Conservation (phyloP, 1,140 invertebrate species). For the Caenorhabditis briggsae region DNA sequence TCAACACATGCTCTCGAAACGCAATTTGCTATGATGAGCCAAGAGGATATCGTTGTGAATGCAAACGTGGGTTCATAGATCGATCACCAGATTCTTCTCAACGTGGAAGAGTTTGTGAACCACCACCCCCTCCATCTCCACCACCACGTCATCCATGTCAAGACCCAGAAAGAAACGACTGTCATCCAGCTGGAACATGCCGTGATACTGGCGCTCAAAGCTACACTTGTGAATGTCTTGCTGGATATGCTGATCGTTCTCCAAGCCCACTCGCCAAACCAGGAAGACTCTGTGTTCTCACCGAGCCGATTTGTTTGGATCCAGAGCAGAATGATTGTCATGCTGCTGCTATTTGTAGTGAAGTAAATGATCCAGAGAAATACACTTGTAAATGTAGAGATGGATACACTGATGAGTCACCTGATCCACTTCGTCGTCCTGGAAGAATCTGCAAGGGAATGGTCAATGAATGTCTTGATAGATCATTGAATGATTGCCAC, state of each 20-base stretch:
- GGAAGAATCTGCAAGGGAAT: constrained; percentile 75
- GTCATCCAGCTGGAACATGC: constrained; percentile 73
- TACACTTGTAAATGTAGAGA: constrained; percentile 75
- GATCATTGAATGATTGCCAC: constrained; percentile 76
- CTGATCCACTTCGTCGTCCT: constrained; percentile 68
- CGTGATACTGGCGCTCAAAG: constrained; percentile 70
- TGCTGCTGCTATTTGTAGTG: constrained; percentile 75
- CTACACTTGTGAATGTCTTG: constrained; percentile 76
- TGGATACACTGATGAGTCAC: constrained; percentile 75
- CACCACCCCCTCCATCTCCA: constrained; percentile 71
- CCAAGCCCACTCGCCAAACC: constrained; percentile 67
- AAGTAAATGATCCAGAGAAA: constrained; percentile 68
- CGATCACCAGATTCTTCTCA: constrained; percentile 66
- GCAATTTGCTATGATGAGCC: constrained; percentile 77
- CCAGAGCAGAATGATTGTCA: constrained; percentile 75
- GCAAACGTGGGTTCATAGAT: constrained; percentile 71
- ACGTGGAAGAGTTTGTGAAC: constrained; percentile 75
- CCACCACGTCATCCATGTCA: constrained; percentile 76
- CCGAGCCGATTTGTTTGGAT: constrained; percentile 75
- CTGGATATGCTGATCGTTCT: constrained; percentile 74
- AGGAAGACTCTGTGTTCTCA: constrained; percentile 69
- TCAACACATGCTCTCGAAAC: constrained; percentile 77
- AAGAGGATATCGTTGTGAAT: constrained; percentile 76
- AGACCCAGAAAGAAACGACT: constrained; percentile 75
- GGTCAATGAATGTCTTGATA: constrained; percentile 77